phyloP scores from a whole-genome alignment of 2,888 invertebrate genomes.

The Dusona sp. region DNA sequence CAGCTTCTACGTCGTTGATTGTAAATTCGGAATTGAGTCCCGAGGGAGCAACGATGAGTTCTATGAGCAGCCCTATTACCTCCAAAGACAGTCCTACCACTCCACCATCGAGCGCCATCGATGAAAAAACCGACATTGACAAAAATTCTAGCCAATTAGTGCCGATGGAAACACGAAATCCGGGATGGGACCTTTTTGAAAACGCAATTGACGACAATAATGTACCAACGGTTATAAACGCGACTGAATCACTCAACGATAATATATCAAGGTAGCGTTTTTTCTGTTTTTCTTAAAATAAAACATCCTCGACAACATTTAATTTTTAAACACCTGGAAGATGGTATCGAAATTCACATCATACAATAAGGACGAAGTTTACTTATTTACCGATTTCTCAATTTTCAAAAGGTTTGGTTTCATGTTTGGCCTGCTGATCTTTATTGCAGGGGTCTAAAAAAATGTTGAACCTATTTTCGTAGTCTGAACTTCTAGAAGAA shows the following conservation, averaged over 20 bases:
- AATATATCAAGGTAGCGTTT: slow-evolving; percentile 46
- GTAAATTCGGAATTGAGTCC: slow-evolving; percentile 77
- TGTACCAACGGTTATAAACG: slow-evolving; percentile 37
- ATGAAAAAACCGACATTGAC: slow-evolving; percentile 75
- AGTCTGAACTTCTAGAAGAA: too few species aligned
- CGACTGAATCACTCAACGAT: slow-evolving; percentile 32
- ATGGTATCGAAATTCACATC: neutral
- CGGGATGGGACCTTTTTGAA: slow-evolving; percentile 21
- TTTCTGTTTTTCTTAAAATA: neutral
- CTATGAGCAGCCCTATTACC: slow-evolving; percentile 79
- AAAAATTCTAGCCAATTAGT: slow-evolving; percentile 81
- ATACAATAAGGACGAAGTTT: neutral
- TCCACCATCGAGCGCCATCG: slow-evolving; percentile 65
- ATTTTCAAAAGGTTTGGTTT: too few species aligned
- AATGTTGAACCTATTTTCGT: too few species aligned
- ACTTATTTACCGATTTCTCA: neutral
- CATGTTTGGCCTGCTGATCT: too few species aligned
- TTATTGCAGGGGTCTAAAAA: too few species aligned
- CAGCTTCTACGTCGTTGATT: slow-evolving; percentile 72
- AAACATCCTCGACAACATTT: neutral
- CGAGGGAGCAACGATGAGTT: slow-evolving; percentile 76
- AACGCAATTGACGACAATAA: slow-evolving; percentile 44
- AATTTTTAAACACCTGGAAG: neutral
- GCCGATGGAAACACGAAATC: slow-evolving; percentile 3
- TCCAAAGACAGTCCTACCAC: slow-evolving; percentile 87